A percentile compares a stretch with the other conserved stretches of the same genome.
Evolutionary conservation across 2,888 invertebrate species (phyloP).

Genomic region (Bursaphelenchus okinawaensis): DNA sequence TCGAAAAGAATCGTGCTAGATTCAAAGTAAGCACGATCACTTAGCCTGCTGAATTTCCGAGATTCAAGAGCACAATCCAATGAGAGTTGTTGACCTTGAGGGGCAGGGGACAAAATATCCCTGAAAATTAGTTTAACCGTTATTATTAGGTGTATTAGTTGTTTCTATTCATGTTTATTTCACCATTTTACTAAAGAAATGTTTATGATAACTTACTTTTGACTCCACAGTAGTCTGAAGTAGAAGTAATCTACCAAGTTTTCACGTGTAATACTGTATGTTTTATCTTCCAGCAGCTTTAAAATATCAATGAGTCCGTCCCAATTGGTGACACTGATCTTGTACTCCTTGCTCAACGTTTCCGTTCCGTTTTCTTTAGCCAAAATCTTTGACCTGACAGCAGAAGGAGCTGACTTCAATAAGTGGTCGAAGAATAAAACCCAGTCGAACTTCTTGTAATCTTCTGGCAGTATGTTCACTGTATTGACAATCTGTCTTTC

Average conservation of each 20-base stretch:
- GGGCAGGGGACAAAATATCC: too few species aligned
- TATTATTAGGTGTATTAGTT: too few species aligned
- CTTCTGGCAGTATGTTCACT: not conserved
- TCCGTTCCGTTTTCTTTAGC: not conserved
- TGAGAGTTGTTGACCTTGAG: not conserved
- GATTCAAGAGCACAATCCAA: not conserved
- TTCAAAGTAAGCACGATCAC: not conserved
- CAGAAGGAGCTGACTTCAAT: not conserved
- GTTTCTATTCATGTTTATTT: too few species aligned
- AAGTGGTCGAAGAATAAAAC: not conserved
- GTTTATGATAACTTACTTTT: not conserved
- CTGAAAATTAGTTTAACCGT: too few species aligned
- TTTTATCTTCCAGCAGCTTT: not conserved
- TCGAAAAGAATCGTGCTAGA: not conserved
- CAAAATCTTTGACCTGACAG: not conserved
- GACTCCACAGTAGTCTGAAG: slow-evolving; percentile 27
- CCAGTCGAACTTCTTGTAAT: not conserved
- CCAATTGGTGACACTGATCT: not conserved
- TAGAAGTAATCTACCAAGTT: slow-evolving; percentile 35
- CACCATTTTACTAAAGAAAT: not conserved
- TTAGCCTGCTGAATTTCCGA: not conserved
- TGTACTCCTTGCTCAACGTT: not conserved
- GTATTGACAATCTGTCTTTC: not conserved
- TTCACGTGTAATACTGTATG: slow-evolving; percentile 21
- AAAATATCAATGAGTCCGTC: not conserved